Percentiles rank a stretch among this genome's conserved stretches.
phyloP scores from a whole-genome alignment of 2,888 invertebrate genomes.

The Drosophila yooni region DNA sequence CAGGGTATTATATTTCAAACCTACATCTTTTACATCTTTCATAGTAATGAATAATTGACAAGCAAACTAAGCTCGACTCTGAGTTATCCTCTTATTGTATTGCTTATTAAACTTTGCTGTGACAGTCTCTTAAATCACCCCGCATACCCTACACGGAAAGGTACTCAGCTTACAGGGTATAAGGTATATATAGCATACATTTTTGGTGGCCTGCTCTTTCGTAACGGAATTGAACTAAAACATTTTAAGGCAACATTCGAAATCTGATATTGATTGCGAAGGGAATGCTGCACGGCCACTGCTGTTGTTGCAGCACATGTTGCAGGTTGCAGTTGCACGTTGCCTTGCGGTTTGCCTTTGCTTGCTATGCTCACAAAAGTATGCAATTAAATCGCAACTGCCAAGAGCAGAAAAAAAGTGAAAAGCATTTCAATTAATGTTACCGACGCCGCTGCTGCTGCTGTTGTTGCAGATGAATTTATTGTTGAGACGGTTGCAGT shows the following conservation, averaged over 20 bases:
- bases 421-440: slow-evolving; percentile 79
- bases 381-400: slow-evolving; percentile 70
- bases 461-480: slow-evolving; percentile 4
- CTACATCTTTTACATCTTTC: neutral
- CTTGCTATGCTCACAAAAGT: slow-evolving; percentile 63
- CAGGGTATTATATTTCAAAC: neutral
- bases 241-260: slow-evolving; percentile 25
- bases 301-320: slow-evolving; percentile 12
- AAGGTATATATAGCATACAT: slow-evolving; percentile 1
- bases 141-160: neutral
- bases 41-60: neutral
- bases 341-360: slow-evolving; percentile 51
- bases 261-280: slow-evolving; percentile 33
- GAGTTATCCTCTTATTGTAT: neutral
- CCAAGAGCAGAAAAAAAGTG: slow-evolving; percentile 56
- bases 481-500: neutral
- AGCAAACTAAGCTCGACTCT: neutral
- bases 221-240: slow-evolving; percentile 28
- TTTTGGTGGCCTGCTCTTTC: slow-evolving; percentile 1
- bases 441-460: slow-evolving; percentile 36
- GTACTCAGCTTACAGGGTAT: slow-evolving; percentile 15
- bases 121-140: neutral
- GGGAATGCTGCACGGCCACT: slow-evolving; percentile 20
- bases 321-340: slow-evolving; percentile 21
- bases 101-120: neutral